A percentile compares a stretch with the other conserved stretches of the same genome.
Evolutionary conservation across 2,888 invertebrate species (phyloP).

Genomic region (Dryobotodes eremita): DNA sequence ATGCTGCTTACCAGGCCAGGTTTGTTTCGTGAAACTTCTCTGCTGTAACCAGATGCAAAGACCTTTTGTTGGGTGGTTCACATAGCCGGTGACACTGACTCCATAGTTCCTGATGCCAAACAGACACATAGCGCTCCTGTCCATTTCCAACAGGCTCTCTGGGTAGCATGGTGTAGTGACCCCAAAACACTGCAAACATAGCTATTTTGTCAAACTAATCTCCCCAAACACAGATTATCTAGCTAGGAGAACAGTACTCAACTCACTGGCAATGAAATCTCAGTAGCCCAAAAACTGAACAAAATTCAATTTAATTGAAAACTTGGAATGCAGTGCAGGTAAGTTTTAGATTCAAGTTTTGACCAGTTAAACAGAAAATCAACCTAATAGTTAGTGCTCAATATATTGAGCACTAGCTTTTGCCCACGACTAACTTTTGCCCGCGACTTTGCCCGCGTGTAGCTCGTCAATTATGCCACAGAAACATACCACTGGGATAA

Average conservation of each 20-base stretch:
- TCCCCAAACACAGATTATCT: neutral
- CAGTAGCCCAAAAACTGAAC: neutral
- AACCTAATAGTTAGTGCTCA: neutral
- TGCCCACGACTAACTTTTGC: too few species aligned
- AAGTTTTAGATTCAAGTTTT: neutral
- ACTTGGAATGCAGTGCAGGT: neutral
- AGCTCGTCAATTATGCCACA: neutral
- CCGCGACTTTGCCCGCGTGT: too few species aligned
- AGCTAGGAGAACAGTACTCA: neutral
- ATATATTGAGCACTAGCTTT: neutral
- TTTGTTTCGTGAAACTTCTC: conserved; percentile 97
- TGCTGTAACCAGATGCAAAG: conserved; percentile 98
- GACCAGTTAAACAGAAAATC: neutral
- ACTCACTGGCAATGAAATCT: neutral
- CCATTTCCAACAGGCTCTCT: conserved; percentile 94
- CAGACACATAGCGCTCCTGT: conserved; percentile 97
- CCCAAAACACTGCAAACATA: conserved; percentile 94
- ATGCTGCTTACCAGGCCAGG: conserved; percentile 94
- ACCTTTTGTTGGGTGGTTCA: conserved; percentile 95
- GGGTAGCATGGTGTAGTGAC: conserved; percentile 93
- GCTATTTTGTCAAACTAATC: neutral
- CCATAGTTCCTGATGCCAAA: conserved; percentile 99
- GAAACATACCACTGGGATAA: neutral
- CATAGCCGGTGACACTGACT: conserved; percentile 98
- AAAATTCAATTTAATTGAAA: neutral